Base-by-base conservation (phyloP, 2,113 vertebrate genomes). In the Tragelaphus imberbis region DNA sequence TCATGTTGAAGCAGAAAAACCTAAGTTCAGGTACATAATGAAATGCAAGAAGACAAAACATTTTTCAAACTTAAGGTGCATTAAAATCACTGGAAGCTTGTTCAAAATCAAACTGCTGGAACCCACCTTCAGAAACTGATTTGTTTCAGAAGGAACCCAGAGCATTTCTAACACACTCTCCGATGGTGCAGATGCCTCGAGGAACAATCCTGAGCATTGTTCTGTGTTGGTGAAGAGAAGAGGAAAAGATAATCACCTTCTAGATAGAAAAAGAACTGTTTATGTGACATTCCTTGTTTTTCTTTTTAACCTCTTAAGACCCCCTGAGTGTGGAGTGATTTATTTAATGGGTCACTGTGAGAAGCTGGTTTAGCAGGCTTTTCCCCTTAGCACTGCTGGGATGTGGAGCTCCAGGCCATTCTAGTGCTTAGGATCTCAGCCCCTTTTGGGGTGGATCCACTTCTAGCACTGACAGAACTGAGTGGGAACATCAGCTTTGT, bases 111-210 rank as follows among this genome's bases (percentile, higher is more conserved):
- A 23, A 44, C 23, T 12, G 0, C 6, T 82, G 36, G 23, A 51
- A 88, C 9, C 8, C 13, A 44, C 30, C 56, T 25, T 53, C 28
- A 19, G 47, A 56, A 5, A 88, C 36, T 90, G 81, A 47, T 86
- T 36, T 85, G 28, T 53, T 51, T 28, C 8, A 25, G 30, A 12
- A 55, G 7, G 8, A 77, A 33, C 1, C 40, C 33, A 87, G 25
- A 40, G 21, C 36, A 15, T 28, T 77, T 91, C 36, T 65, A 8
- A 40, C 25, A 47, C 5, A 1, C 47, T 23, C 40, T 86, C 30
- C 12, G 5, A 33, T 1, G 0, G 23, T 58, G 28, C 49, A 25
- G 71, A 19, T 30, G 28, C 6, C 5, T 28, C 5, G 2, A 51
- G 65, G 25, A 90, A 4, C 6, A 51, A 49, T 2, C 5, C 23